Base-by-base conservation (phyloP, 2,888 invertebrate genomes). In the Thereva nobilitata region DNA sequence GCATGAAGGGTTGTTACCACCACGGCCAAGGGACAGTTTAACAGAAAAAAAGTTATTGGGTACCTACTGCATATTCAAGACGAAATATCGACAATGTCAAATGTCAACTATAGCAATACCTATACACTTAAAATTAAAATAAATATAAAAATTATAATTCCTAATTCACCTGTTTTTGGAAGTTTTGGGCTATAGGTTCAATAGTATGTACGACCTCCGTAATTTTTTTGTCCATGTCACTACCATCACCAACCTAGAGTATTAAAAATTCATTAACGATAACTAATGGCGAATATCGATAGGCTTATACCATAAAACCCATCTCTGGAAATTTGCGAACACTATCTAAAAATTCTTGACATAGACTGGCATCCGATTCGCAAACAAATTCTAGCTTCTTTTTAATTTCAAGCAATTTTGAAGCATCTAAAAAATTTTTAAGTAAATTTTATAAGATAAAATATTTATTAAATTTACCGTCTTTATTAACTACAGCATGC, bases 341-440 rank as follows among this genome's bases (percentile, higher is more conserved):
- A 40, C 34, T 5, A 12, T 45, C 34, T 8, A 49, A 54, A 44
- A 70, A 57, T 23, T 70, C 70, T 54, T 67, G 63, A 41, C 66
- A 68, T 37, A 70, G 50, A 56, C 59, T 66, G 44, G 61, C 65
- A 40, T 63, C 65, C n/a, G 50, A 12, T 38, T 53, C 67, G 34
- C 56, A 57, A 4, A 68, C 64, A 4, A 5, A 9, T 7, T 49
- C 4, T 1, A 70, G 38, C 47, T 68, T 67, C 4, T 53, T 9
- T 38, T 47, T 52, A 45, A 70, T 45, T 7, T 64, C 53, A 37
- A 42, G 35, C 6, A 53, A 42, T 44, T 53, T 41, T 6, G n/a
- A 35, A n/a, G n/a, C 5, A 53, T 53, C 64, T 41, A 6, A 52
- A 34, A 5, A 50, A 23, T 2, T 23, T 23, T 23, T 23, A 23